Percentiles rank a stretch among this genome's conserved stretches.
phyloP scores from a whole-genome alignment of 2,797 vertebrate genomes.

The Glyptemys insculpta region DNA sequence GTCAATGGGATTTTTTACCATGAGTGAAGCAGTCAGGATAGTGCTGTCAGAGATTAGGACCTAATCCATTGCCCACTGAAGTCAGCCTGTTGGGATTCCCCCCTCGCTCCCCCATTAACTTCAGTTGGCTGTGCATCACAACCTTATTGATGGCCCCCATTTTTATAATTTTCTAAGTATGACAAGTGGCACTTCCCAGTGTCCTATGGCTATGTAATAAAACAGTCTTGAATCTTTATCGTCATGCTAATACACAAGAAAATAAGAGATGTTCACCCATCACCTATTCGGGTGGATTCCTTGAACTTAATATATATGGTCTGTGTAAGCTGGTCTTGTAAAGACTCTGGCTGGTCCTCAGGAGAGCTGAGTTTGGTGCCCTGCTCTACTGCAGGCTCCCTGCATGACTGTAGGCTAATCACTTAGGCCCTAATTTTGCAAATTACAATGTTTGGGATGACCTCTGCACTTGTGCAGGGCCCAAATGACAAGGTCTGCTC shows the following conservation, averaged over 20 bases:
- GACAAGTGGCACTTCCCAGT: background rate
- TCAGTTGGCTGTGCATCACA: background rate
- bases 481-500: background rate
- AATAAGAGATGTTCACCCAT: background rate
- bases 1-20: constrained; percentile 39
- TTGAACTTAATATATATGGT: background rate
- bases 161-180: background rate
- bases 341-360: background rate
- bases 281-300: background rate
- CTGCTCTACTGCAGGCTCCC: background rate
- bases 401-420: background rate
- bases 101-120: background rate
- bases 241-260: background rate
- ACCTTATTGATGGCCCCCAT: background rate
- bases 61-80: constrained; percentile 17
- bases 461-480: background rate
- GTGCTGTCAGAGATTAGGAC: background rate
- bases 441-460: background rate
- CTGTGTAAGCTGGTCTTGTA: background rate
- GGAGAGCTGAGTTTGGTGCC: background rate
- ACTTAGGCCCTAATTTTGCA: background rate
- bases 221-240: background rate
- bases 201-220: background rate
- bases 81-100: background rate
- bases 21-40: background rate